These are phyloP conservation scores for Acleris literana DNA, from an alignment of 2,888 invertebrate genomes.

Conservation along the genomic window DNA sequence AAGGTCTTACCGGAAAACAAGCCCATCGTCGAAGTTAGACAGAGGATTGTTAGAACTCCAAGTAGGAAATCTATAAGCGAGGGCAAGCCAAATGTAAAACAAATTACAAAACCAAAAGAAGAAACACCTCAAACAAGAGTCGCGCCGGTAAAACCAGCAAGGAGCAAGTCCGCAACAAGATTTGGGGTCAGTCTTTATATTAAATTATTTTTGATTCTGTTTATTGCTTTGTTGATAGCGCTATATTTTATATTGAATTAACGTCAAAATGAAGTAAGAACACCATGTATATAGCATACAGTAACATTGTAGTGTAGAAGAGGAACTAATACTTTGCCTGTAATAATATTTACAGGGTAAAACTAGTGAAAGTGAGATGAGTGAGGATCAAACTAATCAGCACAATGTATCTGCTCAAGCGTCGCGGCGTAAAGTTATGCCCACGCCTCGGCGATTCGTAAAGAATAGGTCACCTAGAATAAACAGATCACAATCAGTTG, in stretches of 20 bases:
- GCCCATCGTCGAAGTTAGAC: constrained; percentile 70
- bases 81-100: constrained; percentile 59
- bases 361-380: constrained; percentile 84
- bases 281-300: constrained; percentile 55
- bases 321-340: constrained; percentile 64
- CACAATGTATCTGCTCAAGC: constrained; percentile 53
- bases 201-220: constrained; percentile 67
- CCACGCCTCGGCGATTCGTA: constrained; percentile 72
- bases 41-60: constrained; percentile 75
- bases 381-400: constrained; percentile 74
- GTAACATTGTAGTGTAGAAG: constrained; percentile 55
- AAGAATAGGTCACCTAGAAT: constrained; percentile 73
- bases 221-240: constrained; percentile 73
- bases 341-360: constrained; percentile 80
- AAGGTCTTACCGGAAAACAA: constrained; percentile 67
- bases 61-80: constrained; percentile 67
- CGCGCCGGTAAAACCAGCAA: constrained; percentile 77
- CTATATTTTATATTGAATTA: constrained; percentile 67
- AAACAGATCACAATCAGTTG: constrained; percentile 84
- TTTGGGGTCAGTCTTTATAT: constrained; percentile 79
- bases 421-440: constrained; percentile 67
- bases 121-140: constrained; percentile 64
- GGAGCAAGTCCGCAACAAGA: constrained; percentile 79
- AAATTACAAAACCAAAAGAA: constrained; percentile 51
- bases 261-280: constrained; percentile 47